Base-by-base conservation (phyloP, 2,888 invertebrate species). In the Plutella xylostella region DNA sequence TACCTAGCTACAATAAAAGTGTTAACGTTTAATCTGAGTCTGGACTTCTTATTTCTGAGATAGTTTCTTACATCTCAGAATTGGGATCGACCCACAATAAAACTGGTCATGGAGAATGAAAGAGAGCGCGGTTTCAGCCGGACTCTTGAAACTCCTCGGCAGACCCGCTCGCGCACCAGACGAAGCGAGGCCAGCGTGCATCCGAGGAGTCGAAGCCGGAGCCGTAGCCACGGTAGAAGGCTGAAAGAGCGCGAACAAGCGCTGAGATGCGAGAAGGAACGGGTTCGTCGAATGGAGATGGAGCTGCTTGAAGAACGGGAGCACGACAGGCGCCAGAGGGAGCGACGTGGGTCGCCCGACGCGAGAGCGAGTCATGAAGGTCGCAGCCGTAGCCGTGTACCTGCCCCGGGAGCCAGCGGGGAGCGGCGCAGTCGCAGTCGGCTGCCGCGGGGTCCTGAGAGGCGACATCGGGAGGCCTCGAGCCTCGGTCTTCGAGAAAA, bases 151-250 rank as follows among this genome's bases (percentile, higher is more conserved):
- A n/a, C n/a, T n/a, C n/a, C n/a, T n/a, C n/a, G n/a, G n/a, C n/a
- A n/a, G n/a, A 15, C 12, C 7, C 28, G 31, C 11, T 11, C 17
- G 12, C 12, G 31, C 11, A 17, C 11, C 6, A 30, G 42, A 9
- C 31, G 30, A 12, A 17, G 42, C 19, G 12, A 34, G 14, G 12
- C 20, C 11, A 17, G 42, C 12, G 5, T 11, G 14, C n/a, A n/a
- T n/a, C n/a, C n/a, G n/a, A 5, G 21, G n/a, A 12, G 34, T 12
- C 30, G 30, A 12, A 30, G 42, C 34, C 42, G 42, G 3, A 21
- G 42, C 14, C 42, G 42, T 21, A 42, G 42, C 30, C 25, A 22
- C n/a, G 12, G 42, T n/a, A 18, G 42, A 18, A 31, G 33, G 18
- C 17, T 12, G 5, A 19, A 15, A 28, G 11, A 20, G 1, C 12